Conservation (phyloP, 2,888 invertebrate species). For the Acrocyrtus sp. region DNA sequence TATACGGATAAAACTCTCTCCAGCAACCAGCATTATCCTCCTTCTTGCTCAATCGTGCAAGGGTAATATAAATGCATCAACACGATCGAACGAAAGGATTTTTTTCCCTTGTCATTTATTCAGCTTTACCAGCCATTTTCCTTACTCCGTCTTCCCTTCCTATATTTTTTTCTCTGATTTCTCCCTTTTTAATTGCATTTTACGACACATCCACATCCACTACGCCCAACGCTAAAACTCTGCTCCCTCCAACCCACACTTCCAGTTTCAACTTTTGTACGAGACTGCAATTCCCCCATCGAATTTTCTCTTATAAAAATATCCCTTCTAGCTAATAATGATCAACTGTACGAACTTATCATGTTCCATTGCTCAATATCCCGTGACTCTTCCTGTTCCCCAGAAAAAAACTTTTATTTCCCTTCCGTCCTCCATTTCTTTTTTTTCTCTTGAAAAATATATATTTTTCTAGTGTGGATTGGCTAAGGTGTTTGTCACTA, state of each 20-base stretch:
- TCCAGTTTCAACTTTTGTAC: too few relatives aligned
- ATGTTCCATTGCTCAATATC: slow-evolving; percentile 30
- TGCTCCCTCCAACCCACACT: not conserved
- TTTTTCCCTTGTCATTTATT: slow-evolving; percentile 6
- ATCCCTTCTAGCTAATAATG: not conserved
- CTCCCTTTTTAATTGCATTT: slow-evolving; percentile 30
- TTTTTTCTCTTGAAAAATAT: not conserved
- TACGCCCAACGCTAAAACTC: not conserved
- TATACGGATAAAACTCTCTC: not conserved
- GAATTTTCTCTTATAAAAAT: not conserved
- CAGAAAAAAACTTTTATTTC: too few relatives aligned
- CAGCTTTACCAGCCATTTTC: not conserved
- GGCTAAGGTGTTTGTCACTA: not conserved
- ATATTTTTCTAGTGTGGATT: too few relatives aligned
- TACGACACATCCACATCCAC: not conserved
- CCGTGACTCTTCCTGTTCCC: slow-evolving; percentile 40
- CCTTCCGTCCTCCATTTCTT: not conserved
- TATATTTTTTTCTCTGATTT: slow-evolving; percentile 25
- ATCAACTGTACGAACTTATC: not conserved
- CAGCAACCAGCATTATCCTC: not conserved
- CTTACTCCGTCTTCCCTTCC: too few relatives aligned
- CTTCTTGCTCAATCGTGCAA: not conserved
- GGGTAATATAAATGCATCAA: not conserved
- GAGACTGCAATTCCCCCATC: not conserved
- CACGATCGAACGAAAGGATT: not conserved